Evolutionary conservation across 30 jellyfish, hydroid and myxozoan genomes (phyloP).

Genomic region (Pelagia noctiluca): DNA sequence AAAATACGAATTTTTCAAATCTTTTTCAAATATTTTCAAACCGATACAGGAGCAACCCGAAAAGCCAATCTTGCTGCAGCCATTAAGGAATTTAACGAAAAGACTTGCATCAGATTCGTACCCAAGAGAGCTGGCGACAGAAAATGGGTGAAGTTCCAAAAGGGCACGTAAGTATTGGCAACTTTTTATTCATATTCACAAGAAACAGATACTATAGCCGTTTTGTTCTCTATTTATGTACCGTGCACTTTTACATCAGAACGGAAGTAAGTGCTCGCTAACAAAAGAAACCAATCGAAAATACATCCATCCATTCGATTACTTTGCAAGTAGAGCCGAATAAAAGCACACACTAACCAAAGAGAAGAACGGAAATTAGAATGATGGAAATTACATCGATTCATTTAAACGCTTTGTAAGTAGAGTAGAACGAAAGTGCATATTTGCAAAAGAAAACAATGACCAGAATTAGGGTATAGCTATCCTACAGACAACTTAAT

Average conservation of each 20-base stretch:
- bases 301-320: not conserved
- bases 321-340: not conserved
- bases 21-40: no score
- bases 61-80: conserved; percentile 15
- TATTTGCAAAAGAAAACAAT: not conserved
- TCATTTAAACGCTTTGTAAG: not conserved
- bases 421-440: not conserved
- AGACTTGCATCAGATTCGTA: conserved; percentile 42
- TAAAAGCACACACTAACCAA: not conserved
- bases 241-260: not conserved
- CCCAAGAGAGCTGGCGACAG: conserved; percentile 15
- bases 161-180: conserved; percentile 23
- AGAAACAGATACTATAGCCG: no score
- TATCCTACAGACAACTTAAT: not conserved
- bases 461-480: not conserved
- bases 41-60: conserved; percentile 6
- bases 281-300: not conserved
- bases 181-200: not conserved
- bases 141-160: conserved; percentile 20
- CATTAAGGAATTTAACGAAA: conserved; percentile 1
- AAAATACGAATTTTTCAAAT: no score
- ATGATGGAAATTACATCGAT: no score
- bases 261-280: not conserved
- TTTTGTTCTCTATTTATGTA: not conserved
- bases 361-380: not conserved